Base-by-base conservation (phyloP, 2,888 invertebrate genomes). In the Boloria euphrosyne region DNA sequence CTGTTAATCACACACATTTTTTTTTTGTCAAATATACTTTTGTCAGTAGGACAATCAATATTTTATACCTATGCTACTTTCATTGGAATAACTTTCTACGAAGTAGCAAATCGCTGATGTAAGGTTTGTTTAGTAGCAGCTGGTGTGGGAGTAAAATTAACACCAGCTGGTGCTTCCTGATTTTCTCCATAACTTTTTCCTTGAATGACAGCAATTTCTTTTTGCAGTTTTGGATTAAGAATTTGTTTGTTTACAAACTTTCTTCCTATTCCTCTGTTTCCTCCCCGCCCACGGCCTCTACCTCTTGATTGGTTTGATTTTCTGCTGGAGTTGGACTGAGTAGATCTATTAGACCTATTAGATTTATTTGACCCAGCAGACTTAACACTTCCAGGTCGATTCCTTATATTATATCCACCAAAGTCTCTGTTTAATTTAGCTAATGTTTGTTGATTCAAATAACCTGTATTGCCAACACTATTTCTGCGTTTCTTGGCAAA, bases 151-250 rank as follows among this genome's bases (percentile, higher is more conserved):
- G 84, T 80, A 68, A 87, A 89, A 71, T 86, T 87, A 6, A 89
- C 77, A 53, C 74, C 76, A 61, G 74, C 57, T 38, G 78, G 76
- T 52, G 70, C 64, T 65, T 75, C 73, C 53, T 67, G 46, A 44
- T 70, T 65, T 62, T 63, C 67, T 7, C 81, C 82, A 74, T 77
- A 82, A 17, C 76, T 75, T 76, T 89, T 90, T 46, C 89, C 89
- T 74, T 93, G 93, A 59, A 93, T 82, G 62, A 80, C 85, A 63
- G 93, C 92, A 69, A 93, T 93, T 78, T 92, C 89, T 72, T 87
- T 81, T 70, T 93, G 93, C 10, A 92, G 76, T 71, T 85, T 86
- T 0, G 86, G 80, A 79, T 93, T 88, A 13, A 93, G 76, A 10
- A 86, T 77, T 75, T 86, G 89, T 73, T 90, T 90, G 72, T 84